These are phyloP conservation scores for Erythrolamprus reginae DNA, from an alignment of 2,113 vertebrate species.

Conservation along the genomic window DNA sequence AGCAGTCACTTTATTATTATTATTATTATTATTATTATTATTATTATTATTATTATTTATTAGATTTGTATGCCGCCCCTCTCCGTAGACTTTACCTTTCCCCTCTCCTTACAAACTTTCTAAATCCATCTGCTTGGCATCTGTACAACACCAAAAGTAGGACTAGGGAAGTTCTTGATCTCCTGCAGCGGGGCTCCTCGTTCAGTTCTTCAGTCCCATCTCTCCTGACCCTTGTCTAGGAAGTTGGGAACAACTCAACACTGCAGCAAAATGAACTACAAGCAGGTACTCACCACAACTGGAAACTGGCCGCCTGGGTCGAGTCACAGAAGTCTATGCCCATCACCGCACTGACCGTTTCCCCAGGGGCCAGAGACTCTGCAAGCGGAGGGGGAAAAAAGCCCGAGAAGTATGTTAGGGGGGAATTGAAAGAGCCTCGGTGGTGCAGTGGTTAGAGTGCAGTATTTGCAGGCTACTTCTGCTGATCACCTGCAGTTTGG, in stretches of 20 bases:
- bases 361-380: constrained; percentile 84
- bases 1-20: not conserved
- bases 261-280: not conserved
- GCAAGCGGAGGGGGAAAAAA: constrained; percentile 31
- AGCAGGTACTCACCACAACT: constrained; percentile 82
- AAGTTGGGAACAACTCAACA: not conserved
- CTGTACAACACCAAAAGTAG: not conserved
- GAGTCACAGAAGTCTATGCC: constrained; percentile 98
- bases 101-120: not conserved
- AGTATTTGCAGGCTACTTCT: too few species aligned
- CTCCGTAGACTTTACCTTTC: too few species aligned
- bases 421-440: too few species aligned
- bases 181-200: not conserved
- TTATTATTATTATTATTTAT: too few species aligned
- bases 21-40: too few species aligned
- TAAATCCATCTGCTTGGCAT: not conserved
- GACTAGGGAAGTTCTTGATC: not conserved
- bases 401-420: not conserved
- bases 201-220: not conserved
- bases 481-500: too few species aligned
- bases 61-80: too few species aligned
- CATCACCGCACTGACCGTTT: constrained; percentile 78
- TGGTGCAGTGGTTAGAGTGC: too few species aligned
- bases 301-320: constrained; percentile 94
- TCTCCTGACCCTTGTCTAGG: not conserved